A percentile compares a stretch with the other conserved stretches of the same genome.
These are phyloP conservation scores for Odocoileus virginianus DNA, from an alignment of 2,113 vertebrate genomes.

Conservation along the genomic window DNA sequence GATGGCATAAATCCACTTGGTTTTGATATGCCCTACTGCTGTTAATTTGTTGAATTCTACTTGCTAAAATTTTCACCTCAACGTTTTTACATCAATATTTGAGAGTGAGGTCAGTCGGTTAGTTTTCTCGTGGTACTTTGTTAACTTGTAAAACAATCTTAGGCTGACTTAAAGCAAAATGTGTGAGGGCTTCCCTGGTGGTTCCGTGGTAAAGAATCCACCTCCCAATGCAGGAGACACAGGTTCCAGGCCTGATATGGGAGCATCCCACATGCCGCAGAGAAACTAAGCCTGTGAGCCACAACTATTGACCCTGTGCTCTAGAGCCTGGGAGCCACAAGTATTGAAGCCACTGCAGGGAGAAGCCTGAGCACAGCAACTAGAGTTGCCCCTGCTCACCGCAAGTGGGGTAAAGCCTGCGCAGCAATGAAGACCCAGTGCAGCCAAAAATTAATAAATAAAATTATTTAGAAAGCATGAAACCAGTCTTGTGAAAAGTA, in stretches of 20 bases:
- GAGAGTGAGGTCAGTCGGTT: not conserved
- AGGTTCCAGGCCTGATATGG: not conserved
- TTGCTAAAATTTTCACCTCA: not conserved
- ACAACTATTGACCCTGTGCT: not conserved
- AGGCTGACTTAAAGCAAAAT: not conserved
- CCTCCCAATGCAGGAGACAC: not conserved
- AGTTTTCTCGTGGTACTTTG: not conserved
- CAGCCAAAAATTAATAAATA: not conserved
- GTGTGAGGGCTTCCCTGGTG: not conserved
- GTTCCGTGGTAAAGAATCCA: not conserved
- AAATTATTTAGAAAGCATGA: not conserved
- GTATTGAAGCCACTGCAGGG: not conserved
- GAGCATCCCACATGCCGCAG: not conserved
- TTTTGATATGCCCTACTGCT: not conserved
- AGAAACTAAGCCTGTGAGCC: not conserved
- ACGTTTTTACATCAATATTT: not conserved
- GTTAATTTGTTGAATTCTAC: not conserved
- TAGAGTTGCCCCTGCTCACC: not conserved
- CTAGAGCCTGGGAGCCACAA: not conserved
- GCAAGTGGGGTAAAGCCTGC: not conserved
- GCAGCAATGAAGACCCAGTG: not conserved
- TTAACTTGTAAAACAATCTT: not conserved
- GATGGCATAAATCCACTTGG: not conserved
- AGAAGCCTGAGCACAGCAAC: not conserved
- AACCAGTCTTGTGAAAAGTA: not conserved